Percentiles rank a stretch among this genome's conserved stretches.
phyloP scores from a whole-genome alignment of 2,797 vertebrate species.

The Chaetophractus vellerosus region DNA sequence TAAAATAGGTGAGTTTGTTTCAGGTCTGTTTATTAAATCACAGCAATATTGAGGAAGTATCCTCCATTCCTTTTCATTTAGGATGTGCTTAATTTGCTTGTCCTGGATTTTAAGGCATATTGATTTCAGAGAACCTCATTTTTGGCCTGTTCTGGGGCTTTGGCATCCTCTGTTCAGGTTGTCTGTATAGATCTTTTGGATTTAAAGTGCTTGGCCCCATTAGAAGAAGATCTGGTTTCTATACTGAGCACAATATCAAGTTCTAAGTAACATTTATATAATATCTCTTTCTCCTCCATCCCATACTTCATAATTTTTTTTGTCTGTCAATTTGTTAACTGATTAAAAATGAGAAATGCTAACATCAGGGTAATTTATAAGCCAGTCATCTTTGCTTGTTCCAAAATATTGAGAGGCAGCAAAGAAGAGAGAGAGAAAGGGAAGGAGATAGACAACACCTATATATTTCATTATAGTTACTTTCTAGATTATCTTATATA shows the following conservation, averaged over 20 bases:
- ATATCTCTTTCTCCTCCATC: background rate
- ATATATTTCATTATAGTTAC: background rate
- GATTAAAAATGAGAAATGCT: conserved; percentile 23
- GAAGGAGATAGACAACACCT: background rate
- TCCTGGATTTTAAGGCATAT: background rate
- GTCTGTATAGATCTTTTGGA: background rate
- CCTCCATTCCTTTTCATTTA: background rate
- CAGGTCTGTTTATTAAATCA: conserved; percentile 28
- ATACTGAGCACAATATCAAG: background rate
- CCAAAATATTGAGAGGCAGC: background rate
- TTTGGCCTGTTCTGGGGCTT: background rate
- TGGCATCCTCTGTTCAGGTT: background rate
- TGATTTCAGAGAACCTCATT: background rate
- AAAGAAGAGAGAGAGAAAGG: background rate
- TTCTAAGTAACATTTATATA: background rate
- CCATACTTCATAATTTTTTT: background rate
- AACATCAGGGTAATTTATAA: background rate
- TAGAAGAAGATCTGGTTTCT: background rate
- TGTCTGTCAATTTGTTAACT: conserved; percentile 14
- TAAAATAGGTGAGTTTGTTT: conserved; percentile 28
- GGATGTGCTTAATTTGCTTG: background rate
- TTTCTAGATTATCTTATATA: background rate
- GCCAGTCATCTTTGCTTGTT: background rate
- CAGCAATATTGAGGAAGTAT: background rate
- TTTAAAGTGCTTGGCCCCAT: background rate